Evolutionary conservation across 2,797 vertebrate genomes (phyloP), one percentile per base, ranked within the genome.

Genomic region (Phataginus tricuspis): DNA sequence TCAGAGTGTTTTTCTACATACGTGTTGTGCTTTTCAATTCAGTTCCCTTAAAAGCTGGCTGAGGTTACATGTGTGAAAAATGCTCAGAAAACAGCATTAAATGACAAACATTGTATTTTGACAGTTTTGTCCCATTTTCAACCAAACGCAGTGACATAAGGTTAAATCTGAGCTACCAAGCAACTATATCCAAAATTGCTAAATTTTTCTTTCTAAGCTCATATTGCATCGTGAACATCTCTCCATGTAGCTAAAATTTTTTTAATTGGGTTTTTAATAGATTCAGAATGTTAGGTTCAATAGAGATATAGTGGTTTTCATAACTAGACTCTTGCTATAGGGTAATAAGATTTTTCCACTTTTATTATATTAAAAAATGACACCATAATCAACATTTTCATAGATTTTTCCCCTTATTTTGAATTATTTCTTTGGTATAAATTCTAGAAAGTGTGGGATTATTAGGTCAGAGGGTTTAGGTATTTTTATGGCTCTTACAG

Each of bases 191-290:
- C 18, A 79, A 39, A 86, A 89, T 95, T 74, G 27, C 42, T 79
- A 92, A 69, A 51, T 75, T 92, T 96, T 49, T 1, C 12, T 89
- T 90, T 77, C 90, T 74, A 79, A 93, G 37, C 29, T 88, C 5
- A 21, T 63, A 57, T 49, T 80, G 61, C 23, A 92, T 84, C 9
- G 55, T 83, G 79, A 96, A 7, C 31, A 91, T 83, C 21, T 95
- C 34, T 29, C 12, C 1, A 83, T 57, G 49, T 77, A 78, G n/a
- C 78, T 78, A 63, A 91, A 53, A 0, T 27, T 90, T 94, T 93
- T 37, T 51, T 88, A 94, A 90, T 86, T 93, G 55, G 31, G 55
- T 80, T 97, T 96, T 90, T 95, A 93, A 86, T 91, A 34, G 45
- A 79, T 86, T 75, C 6, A 71, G n/a, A 94, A 61, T 93, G 83